These are phyloP conservation scores for Ciconia nigra DNA, from an alignment of 2,797 vertebrate species.

Conservation along the genomic window DNA sequence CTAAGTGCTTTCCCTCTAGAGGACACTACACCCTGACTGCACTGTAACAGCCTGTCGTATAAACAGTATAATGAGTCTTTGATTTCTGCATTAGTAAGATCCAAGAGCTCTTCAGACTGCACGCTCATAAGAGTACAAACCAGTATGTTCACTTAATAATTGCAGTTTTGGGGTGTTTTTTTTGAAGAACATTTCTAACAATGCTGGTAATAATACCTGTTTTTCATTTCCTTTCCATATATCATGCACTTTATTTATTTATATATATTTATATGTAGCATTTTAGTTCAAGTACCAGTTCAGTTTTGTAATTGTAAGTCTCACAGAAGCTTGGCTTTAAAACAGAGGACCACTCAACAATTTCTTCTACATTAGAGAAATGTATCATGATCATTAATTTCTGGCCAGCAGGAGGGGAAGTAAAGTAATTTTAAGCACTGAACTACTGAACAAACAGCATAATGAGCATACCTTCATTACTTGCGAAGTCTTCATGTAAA, in stretches of 20 bases:
- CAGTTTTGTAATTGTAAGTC: neutral
- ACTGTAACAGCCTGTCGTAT: rapidly evolving
- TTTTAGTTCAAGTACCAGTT: neutral
- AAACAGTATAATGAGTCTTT: rapidly evolving
- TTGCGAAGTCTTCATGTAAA: slow-evolving; percentile 85
- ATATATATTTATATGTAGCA: rapidly evolving
- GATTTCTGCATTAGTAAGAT: neutral
- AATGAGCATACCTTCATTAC: slow-evolving; percentile 68
- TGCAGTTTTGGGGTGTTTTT: rapidly evolving
- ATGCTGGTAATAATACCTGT: neutral
- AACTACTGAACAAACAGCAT: neutral
- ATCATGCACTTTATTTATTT: neutral
- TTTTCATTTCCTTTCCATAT: neutral
- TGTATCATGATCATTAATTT: neutral
- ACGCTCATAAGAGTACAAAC: rapidly evolving
- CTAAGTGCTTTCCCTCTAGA: neutral
- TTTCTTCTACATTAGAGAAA: neutral
- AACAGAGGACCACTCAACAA: neutral
- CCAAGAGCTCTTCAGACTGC: neutral
- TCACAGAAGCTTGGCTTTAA: neutral
- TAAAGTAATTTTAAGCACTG: neutral
- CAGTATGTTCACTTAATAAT: rapidly evolving
- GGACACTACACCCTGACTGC: neutral
- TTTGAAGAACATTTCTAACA: neutral
- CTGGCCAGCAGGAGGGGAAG: neutral